Base-by-base conservation (phyloP, 2,888 invertebrate genomes). In the Rugalucina vietnamica region DNA sequence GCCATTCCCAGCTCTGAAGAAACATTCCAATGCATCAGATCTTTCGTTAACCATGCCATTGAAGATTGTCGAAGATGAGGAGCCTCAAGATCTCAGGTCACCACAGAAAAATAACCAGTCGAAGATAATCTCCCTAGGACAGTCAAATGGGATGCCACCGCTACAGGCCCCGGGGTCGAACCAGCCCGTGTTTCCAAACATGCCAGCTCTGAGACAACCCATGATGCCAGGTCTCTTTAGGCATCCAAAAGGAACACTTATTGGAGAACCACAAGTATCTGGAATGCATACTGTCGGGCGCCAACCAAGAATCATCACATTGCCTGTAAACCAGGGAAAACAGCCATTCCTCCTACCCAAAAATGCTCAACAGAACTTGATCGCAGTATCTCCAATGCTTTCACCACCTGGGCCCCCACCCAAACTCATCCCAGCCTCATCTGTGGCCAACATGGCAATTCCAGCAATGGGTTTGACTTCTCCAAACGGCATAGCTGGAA, bases 71-170 rank as follows among this genome's bases (percentile, higher is more conserved):
- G 82, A 82, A 21, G 84, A 84, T n/a, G 82, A 87, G 0, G 78
- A 76, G 24, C 84, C 87, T 8, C 70, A 87, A 70, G 87, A 87
- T 50, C 75, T 87, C 24, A 79, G 84, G 0, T 49, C 70, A 21
- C 57, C 50, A 36, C 43, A 54, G 12, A 29, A 43, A 72, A 49
- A 60, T 14, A 60, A 80, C 8, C 77, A 84, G 39, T 75, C 82
- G 36, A 75, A 78, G 36, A 79, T 74, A 37, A 49, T 79, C n/a
- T 39, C 77, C n/a, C 10, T 79, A n/a, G 14, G 43, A 24, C 34
- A n/a, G 4, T 18, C n/a, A 54, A 8, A 54, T 8, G 54, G 54
- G 4, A 27, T 27, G 24, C 50, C 18, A 10, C 50, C 4, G 5
- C 18, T n/a, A 10, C 60, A 10, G 18, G 65, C 34, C 10, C 29